Evolutionary conservation across 2,888 invertebrate species (phyloP).

Genomic region (Mesoligia furuncula): DNA sequence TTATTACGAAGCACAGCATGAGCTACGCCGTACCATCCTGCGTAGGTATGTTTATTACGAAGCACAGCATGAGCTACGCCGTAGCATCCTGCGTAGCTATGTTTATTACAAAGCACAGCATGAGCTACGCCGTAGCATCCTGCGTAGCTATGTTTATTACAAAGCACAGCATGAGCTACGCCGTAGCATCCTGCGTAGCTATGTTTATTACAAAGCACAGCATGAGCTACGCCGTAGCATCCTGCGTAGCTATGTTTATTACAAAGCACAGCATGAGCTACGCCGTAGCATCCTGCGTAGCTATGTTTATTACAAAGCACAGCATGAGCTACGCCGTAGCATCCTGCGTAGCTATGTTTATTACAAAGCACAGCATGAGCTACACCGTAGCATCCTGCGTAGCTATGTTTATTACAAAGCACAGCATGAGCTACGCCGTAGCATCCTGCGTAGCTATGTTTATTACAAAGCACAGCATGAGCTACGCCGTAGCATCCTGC

Average conservation of each 20-base stretch:
- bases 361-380: background rate
- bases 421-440: conserved; percentile 1
- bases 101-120: background rate
- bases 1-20: background rate
- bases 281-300: conserved; percentile 8
- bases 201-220: background rate
- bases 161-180: background rate
- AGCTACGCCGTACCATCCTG: conserved; percentile 6
- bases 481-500: conserved; percentile 7
- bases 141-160: background rate
- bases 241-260: background rate
- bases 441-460: background rate
- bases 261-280: background rate
- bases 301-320: background rate
- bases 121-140: conserved; percentile 5
- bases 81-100: conserved; percentile 2
- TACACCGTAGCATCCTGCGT: conserved; percentile 8
- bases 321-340: conserved; percentile 8
- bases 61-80: background rate
- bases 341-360: background rate
- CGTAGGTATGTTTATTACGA: background rate
- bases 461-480: background rate
- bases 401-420: background rate
- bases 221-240: conserved; percentile 6
- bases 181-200: too few species aligned